Conservation (phyloP, 2,888 invertebrate genomes). For the Eupithecia dodoneata region DNA sequence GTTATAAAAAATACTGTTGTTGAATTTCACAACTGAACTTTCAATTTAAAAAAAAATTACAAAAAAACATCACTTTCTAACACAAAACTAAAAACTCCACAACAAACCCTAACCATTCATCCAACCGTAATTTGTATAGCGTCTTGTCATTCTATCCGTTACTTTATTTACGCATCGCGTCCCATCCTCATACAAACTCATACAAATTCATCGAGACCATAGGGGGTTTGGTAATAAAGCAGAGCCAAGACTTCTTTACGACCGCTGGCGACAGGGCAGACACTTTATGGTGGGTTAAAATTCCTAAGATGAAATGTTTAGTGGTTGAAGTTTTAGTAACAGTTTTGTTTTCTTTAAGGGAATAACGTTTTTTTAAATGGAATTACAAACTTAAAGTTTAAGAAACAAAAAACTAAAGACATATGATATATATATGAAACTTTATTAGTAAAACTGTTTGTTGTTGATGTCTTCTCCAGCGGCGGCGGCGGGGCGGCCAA, state of each 20-base stretch:
- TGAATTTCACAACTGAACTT: too few relatives aligned
- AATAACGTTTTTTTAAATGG: background rate
- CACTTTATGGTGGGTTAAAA: slow-evolving; percentile 65
- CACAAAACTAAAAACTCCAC: background rate
- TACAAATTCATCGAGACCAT: slow-evolving; percentile 55
- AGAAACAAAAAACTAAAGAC: too few relatives aligned
- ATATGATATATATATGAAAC: too few relatives aligned
- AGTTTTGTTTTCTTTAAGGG: background rate
- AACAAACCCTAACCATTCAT: slow-evolving; percentile 18
- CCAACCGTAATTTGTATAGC: slow-evolving; percentile 29
- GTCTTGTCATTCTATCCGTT: slow-evolving; percentile 33
- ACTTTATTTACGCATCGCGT: slow-evolving; percentile 27
- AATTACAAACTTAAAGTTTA: too few relatives aligned
- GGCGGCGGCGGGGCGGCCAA: too few relatives aligned
- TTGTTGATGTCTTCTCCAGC: too few relatives aligned
- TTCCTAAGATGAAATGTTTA: slow-evolving; percentile 62
- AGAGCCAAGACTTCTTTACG: slow-evolving; percentile 64
- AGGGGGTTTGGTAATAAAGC: slow-evolving; percentile 58
- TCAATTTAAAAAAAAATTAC: too few relatives aligned
- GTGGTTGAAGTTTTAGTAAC: slow-evolving; percentile 11
- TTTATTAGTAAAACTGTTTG: too few relatives aligned
- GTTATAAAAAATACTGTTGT: too few relatives aligned
- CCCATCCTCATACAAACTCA: slow-evolving; percentile 40
- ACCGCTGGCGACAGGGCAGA: slow-evolving; percentile 36
- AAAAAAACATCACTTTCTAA: background rate